These are phyloP conservation scores for Standfussiana lucernea DNA, from an alignment of 2,888 invertebrate genomes.

Conservation along the genomic window DNA sequence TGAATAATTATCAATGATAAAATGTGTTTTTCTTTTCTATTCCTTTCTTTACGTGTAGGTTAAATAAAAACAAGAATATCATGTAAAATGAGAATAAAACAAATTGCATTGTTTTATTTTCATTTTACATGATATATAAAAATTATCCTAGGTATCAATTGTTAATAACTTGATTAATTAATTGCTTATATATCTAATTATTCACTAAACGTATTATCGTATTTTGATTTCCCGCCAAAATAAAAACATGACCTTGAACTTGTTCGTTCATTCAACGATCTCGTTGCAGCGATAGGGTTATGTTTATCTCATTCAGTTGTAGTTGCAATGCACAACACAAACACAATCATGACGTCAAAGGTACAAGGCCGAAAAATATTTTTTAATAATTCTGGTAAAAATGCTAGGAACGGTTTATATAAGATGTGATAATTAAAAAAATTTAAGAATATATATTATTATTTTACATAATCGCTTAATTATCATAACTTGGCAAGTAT, in stretches of 20 bases:
- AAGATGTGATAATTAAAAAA: not conserved
- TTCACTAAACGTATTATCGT: not conserved
- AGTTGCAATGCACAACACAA: not conserved
- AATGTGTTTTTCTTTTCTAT: not conserved
- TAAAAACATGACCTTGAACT: slow-evolving; percentile 42
- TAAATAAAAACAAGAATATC: not conserved
- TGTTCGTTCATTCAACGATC: slow-evolving; percentile 17
- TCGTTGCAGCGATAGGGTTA: slow-evolving; percentile 29
- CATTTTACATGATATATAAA: not conserved
- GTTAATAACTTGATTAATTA: not conserved
- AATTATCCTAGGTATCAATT: not conserved
- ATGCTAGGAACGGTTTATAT: not conserved
- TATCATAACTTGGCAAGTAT: not conserved
- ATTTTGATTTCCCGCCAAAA: slow-evolving; percentile 46
- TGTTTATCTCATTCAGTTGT: not conserved
- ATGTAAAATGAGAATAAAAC: not conserved
- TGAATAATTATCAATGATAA: not conserved
- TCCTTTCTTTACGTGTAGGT: not conserved
- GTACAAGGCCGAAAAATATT: not conserved
- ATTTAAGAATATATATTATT: not conserved
- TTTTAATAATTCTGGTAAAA: not conserved
- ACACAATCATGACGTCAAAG: not conserved
- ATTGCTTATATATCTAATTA: not conserved
- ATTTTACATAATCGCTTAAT: not conserved
- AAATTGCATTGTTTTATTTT: too few species aligned